A percentile compares a stretch with the other conserved stretches of the same genome.
Evolutionary conservation across 2,113 vertebrate genomes (phyloP).

Genomic region (Fukomys damarensis): DNA sequence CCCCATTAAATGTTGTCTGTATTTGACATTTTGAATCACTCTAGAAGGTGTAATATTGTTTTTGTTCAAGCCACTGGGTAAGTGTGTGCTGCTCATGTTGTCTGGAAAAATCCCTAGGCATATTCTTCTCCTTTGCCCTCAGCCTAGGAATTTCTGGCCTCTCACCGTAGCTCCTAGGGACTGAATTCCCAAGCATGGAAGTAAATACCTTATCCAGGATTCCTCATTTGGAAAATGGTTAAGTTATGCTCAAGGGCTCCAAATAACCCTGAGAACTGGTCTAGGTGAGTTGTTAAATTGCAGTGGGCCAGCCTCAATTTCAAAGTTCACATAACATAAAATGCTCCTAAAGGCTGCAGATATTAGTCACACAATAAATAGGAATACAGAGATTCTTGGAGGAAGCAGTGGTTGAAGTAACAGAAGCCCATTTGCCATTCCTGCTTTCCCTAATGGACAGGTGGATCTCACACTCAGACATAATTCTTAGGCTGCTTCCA

Average conservation of each 20-base stretch:
- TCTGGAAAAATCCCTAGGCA: conserved; percentile 76
- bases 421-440: background rate
- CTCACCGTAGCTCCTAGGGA: background rate
- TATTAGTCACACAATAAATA: background rate
- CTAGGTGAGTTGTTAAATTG: background rate
- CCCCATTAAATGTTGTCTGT: conserved; percentile 68
- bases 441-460: background rate
- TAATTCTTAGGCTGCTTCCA: background rate
- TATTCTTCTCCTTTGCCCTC: conserved; percentile 66
- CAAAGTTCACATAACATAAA: background rate
- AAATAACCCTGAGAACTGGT: background rate
- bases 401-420: background rate
- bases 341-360: background rate
- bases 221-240: background rate
- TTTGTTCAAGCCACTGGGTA: conserved; percentile 64
- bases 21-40: conserved; percentile 77
- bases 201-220: too few species aligned
- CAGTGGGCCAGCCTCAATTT: background rate
- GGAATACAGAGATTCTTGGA: background rate
- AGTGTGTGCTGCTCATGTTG: conserved; percentile 54
- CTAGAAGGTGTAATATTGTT: conserved; percentile 62
- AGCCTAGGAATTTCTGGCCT: conserved; percentile 52
- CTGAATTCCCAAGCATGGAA: background rate
- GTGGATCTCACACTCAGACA: background rate
- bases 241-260: accelerated